A percentile compares a stretch with the other conserved stretches of the same genome.
phyloP scores from a whole-genome alignment of 2,797 vertebrate species.

The Amblyopsis hoosieri region DNA sequence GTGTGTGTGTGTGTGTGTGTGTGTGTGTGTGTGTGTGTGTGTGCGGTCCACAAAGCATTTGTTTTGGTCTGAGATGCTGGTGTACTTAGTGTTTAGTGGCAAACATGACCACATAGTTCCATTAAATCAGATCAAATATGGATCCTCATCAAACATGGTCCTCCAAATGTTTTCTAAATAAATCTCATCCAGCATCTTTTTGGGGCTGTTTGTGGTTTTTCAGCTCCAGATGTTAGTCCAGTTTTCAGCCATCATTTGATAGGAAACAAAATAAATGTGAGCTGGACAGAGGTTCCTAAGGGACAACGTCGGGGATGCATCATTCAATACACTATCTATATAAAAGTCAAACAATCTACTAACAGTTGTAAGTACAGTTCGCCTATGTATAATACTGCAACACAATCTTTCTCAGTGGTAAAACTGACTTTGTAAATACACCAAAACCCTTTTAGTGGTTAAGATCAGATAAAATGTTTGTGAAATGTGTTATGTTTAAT shows the following conservation, averaged over 20 bases:
- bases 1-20: too few relatives aligned
- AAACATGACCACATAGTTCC: too few relatives aligned
- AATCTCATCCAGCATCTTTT: not conserved
- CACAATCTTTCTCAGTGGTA: not conserved
- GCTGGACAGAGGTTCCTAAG: constrained; percentile 75
- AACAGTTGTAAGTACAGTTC: constrained; percentile 29
- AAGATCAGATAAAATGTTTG: not conserved
- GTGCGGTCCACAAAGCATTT: too few relatives aligned
- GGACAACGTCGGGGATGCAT: constrained; percentile 82
- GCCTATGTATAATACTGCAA: not conserved
- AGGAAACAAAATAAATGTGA: constrained; percentile 63
- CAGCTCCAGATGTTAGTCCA: constrained; percentile 78
- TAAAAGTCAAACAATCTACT: constrained; percentile 12
- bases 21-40: too few relatives aligned
- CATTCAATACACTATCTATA: constrained; percentile 78
- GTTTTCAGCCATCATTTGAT: constrained; percentile 28
- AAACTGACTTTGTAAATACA: not conserved
- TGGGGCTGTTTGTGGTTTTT: constrained; percentile 23
- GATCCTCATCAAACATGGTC: not conserved
- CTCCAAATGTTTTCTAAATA: not conserved
- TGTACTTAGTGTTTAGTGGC: too few relatives aligned
- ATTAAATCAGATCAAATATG: not conserved
- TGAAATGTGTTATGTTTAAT: not conserved
- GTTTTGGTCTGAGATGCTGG: too few relatives aligned
- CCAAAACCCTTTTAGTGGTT: not conserved